Base-by-base conservation (phyloP, 2,113 vertebrate genomes). In the Brachyhypopomus occidentalis region DNA sequence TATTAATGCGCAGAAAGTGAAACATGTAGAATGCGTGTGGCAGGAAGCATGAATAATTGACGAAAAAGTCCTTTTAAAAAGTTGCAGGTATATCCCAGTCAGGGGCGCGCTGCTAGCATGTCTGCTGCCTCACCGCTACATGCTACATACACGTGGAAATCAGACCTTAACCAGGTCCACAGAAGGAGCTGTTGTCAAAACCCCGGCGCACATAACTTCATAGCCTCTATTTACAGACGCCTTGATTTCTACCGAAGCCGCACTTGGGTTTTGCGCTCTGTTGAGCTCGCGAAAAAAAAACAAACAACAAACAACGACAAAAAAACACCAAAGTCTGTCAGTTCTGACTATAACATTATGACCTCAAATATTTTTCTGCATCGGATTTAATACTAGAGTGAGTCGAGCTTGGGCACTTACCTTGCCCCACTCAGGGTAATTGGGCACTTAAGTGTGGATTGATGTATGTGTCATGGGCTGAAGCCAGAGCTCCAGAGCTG, bases 11-110 rank as follows among this genome's bases (percentile, higher is more conserved):
- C 86, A 77, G 83, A 81, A 90, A 90, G 85, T 76, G 72, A 89
- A 91, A 89, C 88, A 87, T 88, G 89, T 86, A 85, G 77, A 89
- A 90, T 70, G 76, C 86, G 84, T 90, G 86, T 89, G 88, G 72
- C 85, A 72, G 72, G 85, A 90, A 85, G 79, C 79, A 78, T 92
- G 77, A 91, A 93, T 92, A 89, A 92, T 92, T 89, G 79, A 94
- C 92, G 80, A 85, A 59, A 59, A 72, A 64, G 78, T 87, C 80
- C 88, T 85, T 92, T 85, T 85, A 89, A 84, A 90, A 91, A 88
- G 88, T 75, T 75, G 84, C 86, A 76, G 66, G 86, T 81, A 90
- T 89, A 87, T 90, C 89, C 89, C 84, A 41, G 71, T 62, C 52
- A 56, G 52, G 62, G 22, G 8, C 72, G 23, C 20, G 64, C 45